A percentile compares a stretch with the other conserved stretches of the same genome.
These are phyloP conservation scores for Dynastes grantii DNA, from an alignment of 2,888 invertebrate species.

Conservation along the genomic window DNA sequence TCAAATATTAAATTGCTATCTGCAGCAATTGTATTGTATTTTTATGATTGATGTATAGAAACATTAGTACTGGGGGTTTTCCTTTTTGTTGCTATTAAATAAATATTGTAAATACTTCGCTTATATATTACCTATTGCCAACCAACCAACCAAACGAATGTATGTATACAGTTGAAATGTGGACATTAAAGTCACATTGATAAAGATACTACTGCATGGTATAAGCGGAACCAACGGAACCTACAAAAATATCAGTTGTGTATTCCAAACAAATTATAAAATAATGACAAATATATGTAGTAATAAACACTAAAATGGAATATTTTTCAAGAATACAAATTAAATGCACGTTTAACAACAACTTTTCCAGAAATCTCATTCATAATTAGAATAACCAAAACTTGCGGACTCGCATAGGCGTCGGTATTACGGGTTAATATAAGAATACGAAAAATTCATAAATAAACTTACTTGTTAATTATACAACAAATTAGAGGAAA, in stretches of 20 bases:
- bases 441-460: too few relatives aligned
- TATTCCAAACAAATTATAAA: background rate
- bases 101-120: background rate
- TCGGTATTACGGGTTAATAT: too few relatives aligned
- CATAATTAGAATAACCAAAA: too few relatives aligned
- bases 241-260: slow-evolving; percentile 68
- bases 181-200: slow-evolving; percentile 93
- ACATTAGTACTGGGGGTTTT: too few relatives aligned
- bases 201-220: slow-evolving; percentile 87
- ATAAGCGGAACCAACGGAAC: slow-evolving; percentile 90
- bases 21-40: too few relatives aligned
- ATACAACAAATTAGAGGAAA: too few relatives aligned
- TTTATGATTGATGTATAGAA: too few relatives aligned
- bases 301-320: background rate
- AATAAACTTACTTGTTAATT: too few relatives aligned
- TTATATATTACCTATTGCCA: slow-evolving; percentile 78
- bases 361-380: background rate
- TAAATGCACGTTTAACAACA: background rate
- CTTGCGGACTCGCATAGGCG: too few relatives aligned
- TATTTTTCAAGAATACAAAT: background rate
- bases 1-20: too few relatives aligned
- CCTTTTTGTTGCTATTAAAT: too few relatives aligned
- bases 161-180: slow-evolving; percentile 89
- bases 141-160: slow-evolving; percentile 91
- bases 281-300: too few relatives aligned